These are phyloP conservation scores for Sturmia bella DNA, from an alignment of 2,888 invertebrate species.

Conservation along the genomic window DNA sequence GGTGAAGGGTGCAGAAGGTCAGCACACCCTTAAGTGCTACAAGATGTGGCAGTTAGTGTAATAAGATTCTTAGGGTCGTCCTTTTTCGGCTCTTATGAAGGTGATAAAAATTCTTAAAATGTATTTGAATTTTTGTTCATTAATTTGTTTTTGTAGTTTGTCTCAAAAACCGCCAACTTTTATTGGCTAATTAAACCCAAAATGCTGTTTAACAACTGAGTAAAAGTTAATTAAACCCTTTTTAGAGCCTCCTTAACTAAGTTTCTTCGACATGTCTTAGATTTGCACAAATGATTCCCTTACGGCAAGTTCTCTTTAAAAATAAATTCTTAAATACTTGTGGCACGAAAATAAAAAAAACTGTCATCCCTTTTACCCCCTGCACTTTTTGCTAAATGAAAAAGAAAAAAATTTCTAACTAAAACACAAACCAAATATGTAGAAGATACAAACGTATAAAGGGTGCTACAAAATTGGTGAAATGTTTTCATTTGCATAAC, in stretches of 20 bases:
- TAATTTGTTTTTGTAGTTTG: background rate
- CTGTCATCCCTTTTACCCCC: background rate
- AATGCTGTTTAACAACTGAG: background rate
- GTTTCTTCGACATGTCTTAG: background rate
- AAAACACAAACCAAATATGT: background rate
- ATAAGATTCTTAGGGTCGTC: constrained; percentile 19
- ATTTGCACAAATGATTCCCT: background rate
- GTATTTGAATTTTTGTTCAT: background rate
- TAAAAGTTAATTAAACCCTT: background rate
- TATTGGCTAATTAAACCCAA: background rate
- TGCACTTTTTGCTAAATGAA: constrained; percentile 2
- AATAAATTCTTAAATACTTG: constrained; percentile 24
- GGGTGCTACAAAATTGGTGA: no score
- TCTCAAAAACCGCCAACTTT: background rate
- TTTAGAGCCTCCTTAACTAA: background rate
- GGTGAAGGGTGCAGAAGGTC: constrained; percentile 61
- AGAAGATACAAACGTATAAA: constrained; percentile 1
- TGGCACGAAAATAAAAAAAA: constrained; percentile 50
- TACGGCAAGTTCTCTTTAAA: constrained; percentile 8
- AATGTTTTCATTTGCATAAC: no score
- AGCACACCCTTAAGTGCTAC: constrained; percentile 61
- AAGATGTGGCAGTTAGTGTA: constrained; percentile 17
- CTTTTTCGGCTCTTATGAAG: background rate
- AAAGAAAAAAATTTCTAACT: constrained; percentile 33
- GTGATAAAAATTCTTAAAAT: background rate